Evolutionary conservation across 1,140 invertebrate species (phyloP).

Genomic region (Harpegnathos saltator): DNA sequence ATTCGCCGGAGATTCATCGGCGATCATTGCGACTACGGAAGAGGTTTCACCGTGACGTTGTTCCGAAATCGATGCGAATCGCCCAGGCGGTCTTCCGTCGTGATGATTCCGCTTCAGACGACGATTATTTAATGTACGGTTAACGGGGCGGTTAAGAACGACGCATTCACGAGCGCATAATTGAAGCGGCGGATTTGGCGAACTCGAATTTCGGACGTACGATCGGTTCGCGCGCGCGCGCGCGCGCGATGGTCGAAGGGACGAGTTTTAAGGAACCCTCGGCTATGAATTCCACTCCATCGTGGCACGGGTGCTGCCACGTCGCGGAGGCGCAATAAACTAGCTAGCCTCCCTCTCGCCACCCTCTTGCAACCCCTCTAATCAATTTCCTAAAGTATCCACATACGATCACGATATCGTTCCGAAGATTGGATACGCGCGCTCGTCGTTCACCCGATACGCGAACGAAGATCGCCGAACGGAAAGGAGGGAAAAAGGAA

Average conservation of each 20-base stretch:
- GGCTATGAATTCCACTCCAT: conserved; percentile 68
- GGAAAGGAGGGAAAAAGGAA: no score
- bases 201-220: background rate
- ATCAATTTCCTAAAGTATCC: conserved; percentile 82
- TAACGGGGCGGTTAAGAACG: background rate
- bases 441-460: background rate
- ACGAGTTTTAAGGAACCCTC: conserved; percentile 34
- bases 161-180: background rate
- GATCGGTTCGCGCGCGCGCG: background rate
- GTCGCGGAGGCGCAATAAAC: conserved; percentile 80
- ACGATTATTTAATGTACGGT: no score
- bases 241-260: background rate
- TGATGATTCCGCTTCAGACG: no score
- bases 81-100: no score
- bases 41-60: background rate
- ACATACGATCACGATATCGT: conserved; percentile 73
- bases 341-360: conserved; percentile 77
- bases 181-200: background rate
- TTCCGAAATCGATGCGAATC: background rate
- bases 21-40: conserved; percentile 9
- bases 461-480: background rate
- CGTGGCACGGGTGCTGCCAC: conserved; percentile 84
- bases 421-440: conserved; percentile 23
- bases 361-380: conserved; percentile 68
- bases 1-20: background rate